Evolutionary conservation across 2,888 invertebrate species (phyloP).

Genomic region (Nycteola revayana): DNA sequence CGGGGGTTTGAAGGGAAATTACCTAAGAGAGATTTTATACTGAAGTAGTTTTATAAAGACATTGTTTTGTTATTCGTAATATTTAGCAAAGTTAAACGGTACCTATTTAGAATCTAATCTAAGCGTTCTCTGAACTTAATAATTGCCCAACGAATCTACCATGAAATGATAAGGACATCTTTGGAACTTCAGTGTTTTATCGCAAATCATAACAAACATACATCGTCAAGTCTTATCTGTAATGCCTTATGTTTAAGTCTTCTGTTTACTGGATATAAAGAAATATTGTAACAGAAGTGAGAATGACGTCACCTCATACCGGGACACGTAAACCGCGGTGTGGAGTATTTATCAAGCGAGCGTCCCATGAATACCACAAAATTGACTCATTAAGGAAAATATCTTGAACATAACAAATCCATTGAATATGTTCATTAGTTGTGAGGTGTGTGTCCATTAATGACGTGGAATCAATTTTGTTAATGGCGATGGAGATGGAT

Average conservation of each 20-base stretch:
- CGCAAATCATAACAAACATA: too few relatives aligned
- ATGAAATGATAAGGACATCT: conserved; percentile 9
- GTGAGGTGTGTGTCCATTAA: conserved; percentile 42
- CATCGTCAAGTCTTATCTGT: too few relatives aligned
- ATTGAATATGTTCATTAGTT: conserved; percentile 46
- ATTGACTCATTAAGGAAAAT: conserved; percentile 68
- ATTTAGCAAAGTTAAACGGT: too few relatives aligned
- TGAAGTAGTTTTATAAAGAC: conserved; percentile 26
- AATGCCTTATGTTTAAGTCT: too few relatives aligned
- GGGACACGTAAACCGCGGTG: conserved; percentile 17
- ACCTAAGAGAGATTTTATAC: conserved; percentile 40
- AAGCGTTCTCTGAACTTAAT: too few relatives aligned
- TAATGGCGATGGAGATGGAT: conserved; percentile 14
- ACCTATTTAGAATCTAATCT: too few relatives aligned
- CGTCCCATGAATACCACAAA: conserved; percentile 43
- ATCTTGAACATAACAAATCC: conserved; percentile 36
- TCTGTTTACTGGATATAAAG: conserved; percentile 7
- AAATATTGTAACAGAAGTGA: conserved; percentile 18
- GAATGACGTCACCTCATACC: conserved; percentile 11
- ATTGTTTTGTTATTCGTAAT: too few relatives aligned
- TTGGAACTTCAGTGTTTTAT: too few relatives aligned
- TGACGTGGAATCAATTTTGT: conserved; percentile 21
- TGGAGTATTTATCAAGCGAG: conserved; percentile 42
- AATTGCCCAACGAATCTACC: too few relatives aligned
- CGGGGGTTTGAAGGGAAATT: conserved; percentile 36